Evolutionary conservation across 2,888 invertebrate species (phyloP), one percentile per base, ranked within the genome.

Genomic region (Tachina grossa): DNA sequence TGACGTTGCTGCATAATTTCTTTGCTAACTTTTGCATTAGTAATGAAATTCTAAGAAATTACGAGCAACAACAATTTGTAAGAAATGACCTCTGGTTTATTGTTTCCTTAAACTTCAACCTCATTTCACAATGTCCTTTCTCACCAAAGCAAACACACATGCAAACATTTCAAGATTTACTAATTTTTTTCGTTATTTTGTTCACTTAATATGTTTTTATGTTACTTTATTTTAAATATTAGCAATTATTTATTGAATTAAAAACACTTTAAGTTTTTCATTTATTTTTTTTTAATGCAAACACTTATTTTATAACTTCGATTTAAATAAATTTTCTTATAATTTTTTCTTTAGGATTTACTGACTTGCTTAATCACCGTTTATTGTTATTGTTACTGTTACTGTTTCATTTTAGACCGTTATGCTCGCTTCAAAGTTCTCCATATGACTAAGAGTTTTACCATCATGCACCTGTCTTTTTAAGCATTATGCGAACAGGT

Each of bases 371-470:
- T 6, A 51, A 31, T 11, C 51, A 79, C 65, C 43, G n/a, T 43
- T 31, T 31, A 31, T 6, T 0, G 6, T 31, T 31, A 31, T 31
- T 31, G 5, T 31, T 31, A 31, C 6, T 31, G 31, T 31, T 31
- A 31, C 9, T 45, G 8, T 16, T 69, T 22, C 63, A 22, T 63
- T 84, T 19, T 9, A 66, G 79, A 31, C 63, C 82, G 88, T 84
- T 66, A 86, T 86, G 78, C 81, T 66, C 87, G 83, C 88, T 77
- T 43, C 75, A 59, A 88, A 87, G 87, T 88, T 84, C 88, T 87
- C 89, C 88, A 88, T 87, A 88, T 88, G 88, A 91, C 90, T 91
- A 90, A 82, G 81, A 69, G 85, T 57, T 78, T 84, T 69, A 72
- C 22, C 31, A 51, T 51, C 77, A 59, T 61, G 55, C 68, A 75